These are phyloP conservation scores for Halichondria panicea DNA, from an alignment of 37 sponge, comb jelly and placozoan species.

Conservation along the genomic window DNA sequence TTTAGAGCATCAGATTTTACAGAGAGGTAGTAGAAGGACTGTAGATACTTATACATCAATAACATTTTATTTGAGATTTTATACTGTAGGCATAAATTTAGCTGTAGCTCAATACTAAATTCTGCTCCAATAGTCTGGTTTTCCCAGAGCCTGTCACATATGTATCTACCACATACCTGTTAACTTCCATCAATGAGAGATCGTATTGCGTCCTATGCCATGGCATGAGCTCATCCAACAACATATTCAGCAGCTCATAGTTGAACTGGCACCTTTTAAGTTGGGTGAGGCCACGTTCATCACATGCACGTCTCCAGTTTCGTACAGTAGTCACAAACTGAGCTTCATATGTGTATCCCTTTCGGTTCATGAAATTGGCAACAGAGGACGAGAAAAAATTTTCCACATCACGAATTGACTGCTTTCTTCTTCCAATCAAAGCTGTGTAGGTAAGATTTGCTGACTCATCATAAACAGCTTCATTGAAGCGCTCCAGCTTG, in stretches of 20 bases:
- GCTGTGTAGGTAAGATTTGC: constrained; percentile 30
- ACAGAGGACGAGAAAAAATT: neutral
- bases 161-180: too few species aligned
- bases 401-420: constrained; percentile 26
- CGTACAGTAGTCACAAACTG: constrained; percentile 11
- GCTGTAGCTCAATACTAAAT: too few species aligned
- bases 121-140: too few species aligned
- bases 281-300: constrained; percentile 33
- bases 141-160: too few species aligned
- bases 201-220: too few species aligned
- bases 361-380: constrained; percentile 22
- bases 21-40: too few species aligned
- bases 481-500: constrained; percentile 16
- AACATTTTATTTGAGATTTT: too few species aligned
- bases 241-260: constrained; percentile 12
- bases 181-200: too few species aligned
- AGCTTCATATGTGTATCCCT: constrained; percentile 35
- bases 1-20: too few species aligned
- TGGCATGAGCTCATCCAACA: constrained; percentile 43
- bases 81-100: too few species aligned
- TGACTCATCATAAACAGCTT: constrained; percentile 27
- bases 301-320: constrained; percentile 40
- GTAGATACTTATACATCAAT: too few species aligned
- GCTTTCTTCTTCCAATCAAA: constrained; percentile 31
- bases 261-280: constrained; percentile 26